Conservation (phyloP, 2,113 vertebrate species). For the Daphoenositta chrysoptera region DNA sequence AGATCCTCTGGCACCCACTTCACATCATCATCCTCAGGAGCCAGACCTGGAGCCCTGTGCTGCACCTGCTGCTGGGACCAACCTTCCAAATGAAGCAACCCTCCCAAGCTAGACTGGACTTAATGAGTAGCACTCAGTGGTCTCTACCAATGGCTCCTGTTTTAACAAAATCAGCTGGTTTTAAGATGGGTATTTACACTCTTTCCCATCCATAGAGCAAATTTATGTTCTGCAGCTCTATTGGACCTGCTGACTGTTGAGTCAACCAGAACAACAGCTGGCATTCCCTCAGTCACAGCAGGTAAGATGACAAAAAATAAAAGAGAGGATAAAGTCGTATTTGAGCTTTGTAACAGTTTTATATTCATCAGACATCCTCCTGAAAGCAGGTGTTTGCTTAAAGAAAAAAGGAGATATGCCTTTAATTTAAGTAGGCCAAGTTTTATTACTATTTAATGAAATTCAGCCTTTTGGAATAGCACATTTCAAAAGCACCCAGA, state of each 20-base stretch:
- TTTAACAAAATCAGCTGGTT: neutral
- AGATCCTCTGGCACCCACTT: neutral
- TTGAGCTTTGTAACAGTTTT: neutral
- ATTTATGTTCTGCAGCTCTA: neutral
- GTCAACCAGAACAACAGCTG: neutral
- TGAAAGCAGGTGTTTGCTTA: neutral
- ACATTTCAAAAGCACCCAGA: neutral
- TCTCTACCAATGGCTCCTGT: neutral
- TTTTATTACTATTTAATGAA: conserved; percentile 40
- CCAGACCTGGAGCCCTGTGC: neutral
- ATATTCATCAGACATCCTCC: neutral
- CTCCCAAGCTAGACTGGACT: neutral
- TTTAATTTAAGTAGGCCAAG: conserved; percentile 45
- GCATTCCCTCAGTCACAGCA: neutral
- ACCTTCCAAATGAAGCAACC: neutral
- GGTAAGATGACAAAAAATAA: neutral
- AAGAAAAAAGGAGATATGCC: neutral
- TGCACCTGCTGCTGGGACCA: neutral
- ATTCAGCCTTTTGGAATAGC: conserved; percentile 13
- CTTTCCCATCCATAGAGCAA: neutral
- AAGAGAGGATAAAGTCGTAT: neutral
- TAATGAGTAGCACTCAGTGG: neutral
- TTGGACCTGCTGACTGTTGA: neutral
- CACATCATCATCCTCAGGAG: neutral
- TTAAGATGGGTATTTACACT: neutral